Conservation (phyloP, 2,113 vertebrate species). For the Podarcis raffonei region DNA sequence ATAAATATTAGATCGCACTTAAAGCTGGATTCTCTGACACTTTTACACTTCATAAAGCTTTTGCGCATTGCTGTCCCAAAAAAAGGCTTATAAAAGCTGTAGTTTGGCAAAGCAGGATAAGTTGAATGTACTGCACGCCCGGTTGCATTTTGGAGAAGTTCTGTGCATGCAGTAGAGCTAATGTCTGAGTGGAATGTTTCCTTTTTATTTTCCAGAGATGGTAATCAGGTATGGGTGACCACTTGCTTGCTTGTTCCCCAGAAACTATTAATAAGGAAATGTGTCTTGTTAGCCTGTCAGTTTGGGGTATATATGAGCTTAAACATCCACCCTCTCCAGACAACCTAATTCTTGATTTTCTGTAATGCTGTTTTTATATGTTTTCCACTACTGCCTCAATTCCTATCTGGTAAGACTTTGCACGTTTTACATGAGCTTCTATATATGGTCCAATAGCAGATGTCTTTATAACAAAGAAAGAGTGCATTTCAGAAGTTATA, state of each 20-base stretch:
- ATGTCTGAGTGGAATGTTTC: slow-evolving; percentile 70
- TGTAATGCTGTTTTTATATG: slow-evolving; percentile 43
- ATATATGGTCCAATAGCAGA: not conserved
- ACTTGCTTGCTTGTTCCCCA: slow-evolving; percentile 53
- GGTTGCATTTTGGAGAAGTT: slow-evolving; percentile 71
- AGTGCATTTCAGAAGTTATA: not conserved
- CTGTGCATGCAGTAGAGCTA: slow-evolving; percentile 78
- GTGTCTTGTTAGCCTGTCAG: not conserved
- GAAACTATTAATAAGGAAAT: slow-evolving; percentile 42
- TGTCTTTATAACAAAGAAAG: not conserved
- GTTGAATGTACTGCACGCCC: slow-evolving; percentile 75
- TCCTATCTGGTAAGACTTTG: slow-evolving; percentile 62
- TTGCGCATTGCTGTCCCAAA: slow-evolving; percentile 64
- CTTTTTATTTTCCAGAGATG: slow-evolving; percentile 72
- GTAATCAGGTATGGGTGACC: slow-evolving; percentile 73
- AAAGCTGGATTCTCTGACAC: slow-evolving; percentile 39
- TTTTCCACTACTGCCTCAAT: slow-evolving; percentile 63
- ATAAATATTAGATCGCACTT: slow-evolving; percentile 55
- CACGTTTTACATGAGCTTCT: slow-evolving; percentile 50
- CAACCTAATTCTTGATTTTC: slow-evolving; percentile 7
- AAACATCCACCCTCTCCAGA: not conserved
- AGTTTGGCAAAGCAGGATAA: slow-evolving; percentile 50
- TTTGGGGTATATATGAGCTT: slow-evolving; percentile 2
- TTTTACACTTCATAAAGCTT: slow-evolving; percentile 76
- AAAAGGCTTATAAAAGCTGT: slow-evolving; percentile 62